A percentile compares a stretch with the other conserved stretches of the same genome.
These are phyloP conservation scores for Notolepis coatsorum DNA, from an alignment of 2,797 vertebrate genomes.

Conservation along the genomic window DNA sequence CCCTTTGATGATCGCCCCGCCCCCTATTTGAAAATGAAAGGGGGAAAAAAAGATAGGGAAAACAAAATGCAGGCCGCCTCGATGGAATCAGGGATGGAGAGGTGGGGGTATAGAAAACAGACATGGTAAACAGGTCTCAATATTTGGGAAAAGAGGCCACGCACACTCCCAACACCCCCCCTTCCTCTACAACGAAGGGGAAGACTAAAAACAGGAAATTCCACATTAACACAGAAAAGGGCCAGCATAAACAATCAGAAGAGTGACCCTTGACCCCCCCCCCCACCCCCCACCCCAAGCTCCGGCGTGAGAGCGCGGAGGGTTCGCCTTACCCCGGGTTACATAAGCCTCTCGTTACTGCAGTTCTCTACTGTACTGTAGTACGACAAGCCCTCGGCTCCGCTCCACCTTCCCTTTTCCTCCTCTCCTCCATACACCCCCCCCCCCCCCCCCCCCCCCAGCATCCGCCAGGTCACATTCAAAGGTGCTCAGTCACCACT, in stretches of 20 bases:
- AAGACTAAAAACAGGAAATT: conserved; percentile 80
- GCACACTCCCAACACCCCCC: conserved; percentile 28
- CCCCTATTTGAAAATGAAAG: conserved; percentile 54
- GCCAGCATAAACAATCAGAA: conserved; percentile 75
- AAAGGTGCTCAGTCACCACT: conserved; percentile 35
- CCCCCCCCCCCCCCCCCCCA: conserved; percentile 5
- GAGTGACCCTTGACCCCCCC: conserved; percentile 73
- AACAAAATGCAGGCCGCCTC: conserved; percentile 72
- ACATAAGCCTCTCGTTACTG: conserved; percentile 71
- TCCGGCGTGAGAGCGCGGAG: conserved; percentile 47
- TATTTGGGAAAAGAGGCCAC: conserved; percentile 65
- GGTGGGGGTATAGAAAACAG: conserved; percentile 32
- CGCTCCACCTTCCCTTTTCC: background rate
- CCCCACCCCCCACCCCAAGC: background rate
- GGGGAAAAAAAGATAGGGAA: conserved; percentile 46
- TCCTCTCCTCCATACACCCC: conserved; percentile 8
- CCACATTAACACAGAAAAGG: conserved; percentile 80
- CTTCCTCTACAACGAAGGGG: conserved; percentile 40
- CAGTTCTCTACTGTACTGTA: conserved; percentile 37
- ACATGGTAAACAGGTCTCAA: conserved; percentile 42
- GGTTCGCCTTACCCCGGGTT: conserved; percentile 66
- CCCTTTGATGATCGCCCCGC: conserved; percentile 69
- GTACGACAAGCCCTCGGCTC: background rate
- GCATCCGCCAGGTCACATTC: conserved; percentile 40
- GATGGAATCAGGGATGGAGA: conserved; percentile 48